phyloP scores from a whole-genome alignment of 2,113 vertebrate genomes.

The Cettia cetti region DNA sequence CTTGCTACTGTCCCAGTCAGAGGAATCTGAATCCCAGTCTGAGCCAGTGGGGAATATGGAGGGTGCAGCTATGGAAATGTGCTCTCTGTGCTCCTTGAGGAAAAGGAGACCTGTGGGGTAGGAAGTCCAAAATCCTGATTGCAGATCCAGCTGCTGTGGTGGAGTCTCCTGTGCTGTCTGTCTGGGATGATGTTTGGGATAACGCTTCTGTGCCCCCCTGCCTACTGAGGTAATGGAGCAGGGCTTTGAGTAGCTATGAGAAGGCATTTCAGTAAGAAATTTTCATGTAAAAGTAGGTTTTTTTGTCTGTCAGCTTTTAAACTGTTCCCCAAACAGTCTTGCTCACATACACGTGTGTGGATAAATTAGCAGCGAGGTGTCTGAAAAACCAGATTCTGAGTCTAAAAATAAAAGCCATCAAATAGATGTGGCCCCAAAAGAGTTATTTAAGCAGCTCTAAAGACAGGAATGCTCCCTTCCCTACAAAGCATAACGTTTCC shows the following conservation, averaged over 20 bases:
- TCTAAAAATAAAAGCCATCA: slow-evolving; percentile 6
- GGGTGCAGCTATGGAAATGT: neutral
- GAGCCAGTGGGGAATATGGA: neutral
- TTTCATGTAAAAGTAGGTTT: neutral
- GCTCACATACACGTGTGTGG: neutral
- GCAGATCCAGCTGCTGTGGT: neutral
- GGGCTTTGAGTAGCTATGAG: neutral
- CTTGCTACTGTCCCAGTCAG: neutral
- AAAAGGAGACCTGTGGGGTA: neutral
- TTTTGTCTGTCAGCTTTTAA: neutral
- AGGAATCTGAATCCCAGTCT: neutral
- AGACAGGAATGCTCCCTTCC: slow-evolving; percentile 8
- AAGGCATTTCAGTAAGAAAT: neutral
- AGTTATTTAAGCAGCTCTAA: neutral
- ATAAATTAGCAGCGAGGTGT: neutral
- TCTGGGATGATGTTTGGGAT: neutral
- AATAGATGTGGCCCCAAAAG: slow-evolving; percentile 11
- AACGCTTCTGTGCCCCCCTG: neutral
- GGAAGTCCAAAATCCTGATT: neutral
- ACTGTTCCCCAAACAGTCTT: neutral
- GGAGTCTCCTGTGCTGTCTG: neutral
- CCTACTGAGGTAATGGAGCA: neutral
- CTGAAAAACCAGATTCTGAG: slow-evolving; percentile 25
- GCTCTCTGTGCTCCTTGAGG: neutral
- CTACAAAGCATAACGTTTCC: neutral